Evolutionary conservation across 2,113 vertebrate genomes (phyloP), one percentile per base, ranked within the genome.

Genomic region (Callospermophilus lateralis): DNA sequence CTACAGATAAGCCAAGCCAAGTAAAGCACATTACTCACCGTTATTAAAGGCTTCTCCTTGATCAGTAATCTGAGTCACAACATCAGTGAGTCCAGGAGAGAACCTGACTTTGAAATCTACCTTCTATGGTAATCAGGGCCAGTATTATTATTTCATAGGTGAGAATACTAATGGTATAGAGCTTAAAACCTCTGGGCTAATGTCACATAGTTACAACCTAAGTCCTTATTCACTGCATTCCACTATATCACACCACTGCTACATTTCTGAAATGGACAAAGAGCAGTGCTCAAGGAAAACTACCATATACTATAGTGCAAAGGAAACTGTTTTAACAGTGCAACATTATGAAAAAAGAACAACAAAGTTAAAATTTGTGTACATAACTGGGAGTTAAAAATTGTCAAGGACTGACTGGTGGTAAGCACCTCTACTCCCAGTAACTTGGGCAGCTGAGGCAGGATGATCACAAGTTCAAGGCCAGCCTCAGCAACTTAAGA

Each of bases 91-190:
- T 10, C 58, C 8, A 26, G 45, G n/a, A 84, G 48, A 68, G 24
- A 19, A 68, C 37, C 74, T 13, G 70, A 89, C 32, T 92, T 95
- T 89, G 11, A 96, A 86, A 92, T 63, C 61, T 53, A 70, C 0
- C 19, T 24, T 95, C 42, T 45, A 80, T 85, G 73, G 37, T 39
- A 80, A 68, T 87, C 16, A 77, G 83, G 39, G 8, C 11, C 58
- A 87, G n/a, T 22, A 67, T 42, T 55, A n/a, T 37, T 26, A 85
- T 20, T 51, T 78, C 65, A 51, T 3, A 70, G n/a, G 58, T 74
- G 51, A 86, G 84, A 68, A 88, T 55, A 85, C 0, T 16, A 20
- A 78, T 55, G 58, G 30, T 12, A 34, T 1, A 70, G 32, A 51
- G 32, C 9, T 53, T 86, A 32, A 39, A 28, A 37, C 24, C 2